These are phyloP conservation scores for Tetrao urogallus DNA, from an alignment of 2,113 vertebrate genomes.

Conservation along the genomic window DNA sequence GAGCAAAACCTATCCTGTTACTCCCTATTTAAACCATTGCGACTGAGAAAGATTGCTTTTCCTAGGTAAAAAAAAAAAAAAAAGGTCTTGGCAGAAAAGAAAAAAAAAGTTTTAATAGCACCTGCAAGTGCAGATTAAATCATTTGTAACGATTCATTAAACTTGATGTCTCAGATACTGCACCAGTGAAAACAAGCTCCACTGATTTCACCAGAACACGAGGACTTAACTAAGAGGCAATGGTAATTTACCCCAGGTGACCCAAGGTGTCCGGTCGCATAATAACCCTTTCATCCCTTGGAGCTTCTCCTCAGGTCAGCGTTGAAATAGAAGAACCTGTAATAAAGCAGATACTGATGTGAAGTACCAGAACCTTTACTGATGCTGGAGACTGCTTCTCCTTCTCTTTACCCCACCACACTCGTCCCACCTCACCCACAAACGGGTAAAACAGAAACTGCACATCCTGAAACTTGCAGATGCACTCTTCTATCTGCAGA, in stretches of 20 bases:
- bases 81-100: neutral
- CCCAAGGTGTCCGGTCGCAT: neutral
- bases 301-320: neutral
- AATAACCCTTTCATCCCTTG: neutral
- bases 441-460: neutral
- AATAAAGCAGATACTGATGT: neutral
- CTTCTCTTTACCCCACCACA: neutral
- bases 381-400: neutral
- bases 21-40: conserved; percentile 48
- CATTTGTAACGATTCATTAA: conserved; percentile 34
- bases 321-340: neutral
- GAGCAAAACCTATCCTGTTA: conserved; percentile 48
- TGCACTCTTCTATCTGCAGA: neutral
- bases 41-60: neutral
- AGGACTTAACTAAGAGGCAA: neutral
- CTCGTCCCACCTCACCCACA: conserved; percentile 16
- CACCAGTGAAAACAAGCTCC: neutral
- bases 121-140: conserved; percentile 33
- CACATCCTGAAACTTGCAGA: conserved; percentile 56
- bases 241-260: neutral
- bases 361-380: conserved; percentile 19
- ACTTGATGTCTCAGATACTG: conserved; percentile 8
- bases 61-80: neutral
- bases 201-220: neutral
- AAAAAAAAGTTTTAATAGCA: conserved; percentile 11